A percentile compares a stretch with the other conserved stretches of the same genome.
phyloP scores from a whole-genome alignment of 2,888 invertebrate genomes.

The Syrphus vitripennis region DNA sequence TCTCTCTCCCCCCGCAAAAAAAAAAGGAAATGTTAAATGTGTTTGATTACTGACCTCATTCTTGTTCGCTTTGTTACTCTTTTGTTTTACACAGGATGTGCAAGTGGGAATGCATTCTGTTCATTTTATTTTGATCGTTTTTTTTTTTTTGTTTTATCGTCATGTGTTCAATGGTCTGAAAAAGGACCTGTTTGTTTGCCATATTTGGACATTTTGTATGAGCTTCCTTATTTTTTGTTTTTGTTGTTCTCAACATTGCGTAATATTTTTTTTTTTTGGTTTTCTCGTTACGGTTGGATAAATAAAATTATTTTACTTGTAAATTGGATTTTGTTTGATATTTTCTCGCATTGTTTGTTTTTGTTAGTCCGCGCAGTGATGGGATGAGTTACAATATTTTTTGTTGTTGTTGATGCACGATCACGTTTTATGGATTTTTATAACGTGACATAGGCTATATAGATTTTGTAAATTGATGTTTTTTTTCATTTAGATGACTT shows the following conservation, averaged over 20 bases:
- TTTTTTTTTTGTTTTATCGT: not conserved
- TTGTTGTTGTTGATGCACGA: conserved; percentile 25
- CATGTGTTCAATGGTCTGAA: conserved; percentile 33
- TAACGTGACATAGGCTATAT: conserved; percentile 42
- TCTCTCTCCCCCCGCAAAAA: no score
- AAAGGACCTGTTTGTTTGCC: conserved; percentile 44
- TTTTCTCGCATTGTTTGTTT: conserved; percentile 13
- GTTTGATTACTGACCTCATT: conserved; percentile 66
- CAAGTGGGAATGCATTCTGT: conserved; percentile 2
- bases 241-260: conserved; percentile 9
- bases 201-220: conserved; percentile 46
- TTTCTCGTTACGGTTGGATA: conserved; percentile 42
- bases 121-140: not conserved
- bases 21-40: conserved; percentile 15
- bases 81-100: conserved; percentile 49
- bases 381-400: conserved; percentile 41
- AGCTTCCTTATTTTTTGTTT: conserved; percentile 2
- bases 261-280: conserved; percentile 30
- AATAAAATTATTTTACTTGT: conserved; percentile 39
- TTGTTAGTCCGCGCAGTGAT: not conserved
- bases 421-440: conserved; percentile 48
- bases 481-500: conserved; percentile 11
- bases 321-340: conserved; percentile 52
- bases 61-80: conserved; percentile 28
- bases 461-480: conserved; percentile 41